Base-by-base conservation (phyloP, 1,140 invertebrate genomes). In the Dendrolimus punctatus region DNA sequence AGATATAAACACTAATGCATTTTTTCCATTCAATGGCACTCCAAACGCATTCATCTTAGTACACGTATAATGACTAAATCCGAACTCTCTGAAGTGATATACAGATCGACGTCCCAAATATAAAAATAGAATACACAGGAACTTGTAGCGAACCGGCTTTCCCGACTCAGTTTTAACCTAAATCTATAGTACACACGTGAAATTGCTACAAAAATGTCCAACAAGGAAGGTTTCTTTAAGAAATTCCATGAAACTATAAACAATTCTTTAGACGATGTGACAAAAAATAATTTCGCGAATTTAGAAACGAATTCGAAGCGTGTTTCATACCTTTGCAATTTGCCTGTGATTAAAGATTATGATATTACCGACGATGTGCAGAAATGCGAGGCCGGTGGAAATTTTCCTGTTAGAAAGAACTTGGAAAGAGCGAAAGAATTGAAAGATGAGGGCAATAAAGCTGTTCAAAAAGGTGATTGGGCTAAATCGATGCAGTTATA, bases 381-480 rank as follows among this genome's bases (percentile, higher is more conserved):
- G 46, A 73, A 78, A 66, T 69, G 69, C 56, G 46, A 70, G 53
- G 51, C 42, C 5, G 72, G 69, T 46, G 73, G 70, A 10, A 67
- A 71, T 7, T 80, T 85, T 66, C 75, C 73, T 8, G 76, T 72
- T 49, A 88, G 85, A 41, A 97, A 97, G 82, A 89, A 90, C 76
- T 72, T 87, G 6, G 83, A 90, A 51, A 88, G 90, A 68, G 91
- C 95, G 1, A 79, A 89, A 10, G 76, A 88, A 51, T 77, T 92
- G 5, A 95, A 97, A 79, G 90, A 92, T 48, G 86, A 90, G 55
- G 96, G 95, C 9, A 97, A 97, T 71, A 88, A 89, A 46, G 91
- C 89, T 37, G 97, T 96, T 64, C 92, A 93, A 64, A 90, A 90
- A 60, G 93, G 93, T 51, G 90, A 95, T 66, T 96, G 93, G 87